A percentile compares a stretch with the other conserved stretches of the same genome.
phyloP scores from a whole-genome alignment of 37 sponge, comb jelly and placozoan genomes.

The Aplysina aerophoba region DNA sequence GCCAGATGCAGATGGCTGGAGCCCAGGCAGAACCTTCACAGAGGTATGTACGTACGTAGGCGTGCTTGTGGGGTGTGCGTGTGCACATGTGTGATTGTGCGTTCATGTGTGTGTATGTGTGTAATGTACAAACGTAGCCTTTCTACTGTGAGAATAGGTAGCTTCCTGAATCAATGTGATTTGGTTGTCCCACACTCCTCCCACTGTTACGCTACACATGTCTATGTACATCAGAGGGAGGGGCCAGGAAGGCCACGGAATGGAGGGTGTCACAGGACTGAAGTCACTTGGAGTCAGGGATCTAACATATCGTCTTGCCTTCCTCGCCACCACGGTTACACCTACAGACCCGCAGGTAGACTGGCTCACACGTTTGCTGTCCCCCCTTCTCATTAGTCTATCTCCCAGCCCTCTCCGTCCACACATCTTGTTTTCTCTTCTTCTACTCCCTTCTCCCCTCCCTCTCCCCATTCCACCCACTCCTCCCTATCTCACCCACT shows the following conservation, averaged over 20 bases:
- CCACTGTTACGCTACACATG: background rate
- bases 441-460: no score
- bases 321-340: conserved; percentile 89
- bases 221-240: background rate
- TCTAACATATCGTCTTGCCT: conserved; percentile 93
- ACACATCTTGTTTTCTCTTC: no score
- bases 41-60: conserved; percentile 73
- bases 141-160: background rate
- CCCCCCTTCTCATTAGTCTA: no score
- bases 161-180: background rate
- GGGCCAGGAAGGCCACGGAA: conserved; percentile 22
- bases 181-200: background rate
- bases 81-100: background rate
- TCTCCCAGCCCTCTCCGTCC: no score
- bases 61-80: conserved; percentile 43
- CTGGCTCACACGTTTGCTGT: no score
- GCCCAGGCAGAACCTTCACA: conserved; percentile 70
- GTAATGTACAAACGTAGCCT: no score
- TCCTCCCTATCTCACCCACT: no score
- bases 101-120: no score
- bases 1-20: conserved; percentile 81
- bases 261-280: conserved; percentile 78
- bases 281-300: conserved; percentile 96
- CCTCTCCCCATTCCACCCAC: no score
- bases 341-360: conserved; percentile 55